Base-by-base conservation (phyloP, 35 echinoderm and acorn worm species). In the Ophiothrix spiculata region DNA sequence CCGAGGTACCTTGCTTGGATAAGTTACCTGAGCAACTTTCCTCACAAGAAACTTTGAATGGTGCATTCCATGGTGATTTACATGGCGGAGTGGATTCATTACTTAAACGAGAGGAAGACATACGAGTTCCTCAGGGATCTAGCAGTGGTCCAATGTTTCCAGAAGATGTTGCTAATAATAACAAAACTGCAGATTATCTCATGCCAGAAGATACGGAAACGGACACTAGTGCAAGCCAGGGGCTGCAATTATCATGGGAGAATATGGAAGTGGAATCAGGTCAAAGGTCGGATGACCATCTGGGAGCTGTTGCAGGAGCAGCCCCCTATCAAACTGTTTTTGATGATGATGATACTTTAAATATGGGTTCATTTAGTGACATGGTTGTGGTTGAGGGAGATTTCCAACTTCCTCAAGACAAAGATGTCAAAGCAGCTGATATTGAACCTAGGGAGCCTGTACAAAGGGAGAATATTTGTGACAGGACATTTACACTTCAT, bases 401-500 rank as follows among this genome's bases (percentile, higher is more conserved):
- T 17, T 31, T 13, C 4, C 8, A 17, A 6, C 38, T 35, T 2
- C 33, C 17, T 79, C 40, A 45, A 28, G 63, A 63, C 35, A 60
- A 37, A 64, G 54, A 64, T 19, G n/a, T 34, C 31, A 39, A 0
- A 39, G 38, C 40, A n/a, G 78, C 10, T 40, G 78, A 38, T 40
- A n/a, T n/a, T n/a, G 81, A 84, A 54, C 23, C 49, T 25, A 15
- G 16, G 3, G 60, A 69, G 1, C 4, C 14, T 60, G 32, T 54
- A 42, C 32, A 84, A 63, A 28, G 81, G 69, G 81, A 84, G 0
- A 64, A 63, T 21, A 16, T 84, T 36, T 84, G 81, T 33, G 36
- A 69, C 60, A 69, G 60, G 25, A 69, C 60, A 69, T 69, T 12
- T 25, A 69, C 60, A 25, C 29, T 4, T 69, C 16, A 69, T 10